Conservation (phyloP, 2,113 vertebrate genomes). For the Amazona vittata region DNA sequence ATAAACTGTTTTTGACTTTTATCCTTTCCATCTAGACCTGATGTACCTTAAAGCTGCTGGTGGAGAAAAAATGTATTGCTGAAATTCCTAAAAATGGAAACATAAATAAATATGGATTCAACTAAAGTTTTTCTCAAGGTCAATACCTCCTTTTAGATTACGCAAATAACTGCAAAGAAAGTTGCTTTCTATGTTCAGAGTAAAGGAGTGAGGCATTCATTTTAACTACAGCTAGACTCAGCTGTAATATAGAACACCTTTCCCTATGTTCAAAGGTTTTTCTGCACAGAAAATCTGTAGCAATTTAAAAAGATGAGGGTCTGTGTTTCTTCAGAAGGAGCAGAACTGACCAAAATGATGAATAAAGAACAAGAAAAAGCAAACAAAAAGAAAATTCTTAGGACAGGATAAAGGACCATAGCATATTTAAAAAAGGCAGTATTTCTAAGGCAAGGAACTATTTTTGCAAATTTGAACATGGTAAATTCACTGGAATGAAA, state of each 20-base stretch:
- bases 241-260: neutral
- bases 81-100: neutral
- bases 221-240: neutral
- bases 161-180: neutral
- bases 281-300: neutral
- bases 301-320: neutral
- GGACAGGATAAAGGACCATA: neutral
- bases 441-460: neutral
- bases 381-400: neutral
- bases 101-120: neutral
- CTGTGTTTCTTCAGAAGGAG: neutral
- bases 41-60: neutral
- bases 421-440: neutral
- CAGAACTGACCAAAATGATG: neutral
- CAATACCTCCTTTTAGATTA: neutral
- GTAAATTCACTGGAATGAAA: neutral
- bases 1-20: conserved; percentile 2
- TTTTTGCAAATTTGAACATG: neutral
- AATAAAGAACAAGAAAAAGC: neutral
- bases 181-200: neutral
- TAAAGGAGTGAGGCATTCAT: neutral
- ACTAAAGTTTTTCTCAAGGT: neutral
- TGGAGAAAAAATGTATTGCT: neutral
- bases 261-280: neutral
- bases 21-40: neutral